phyloP scores from a whole-genome alignment of 2,113 vertebrate genomes.

The Cephalopholis sonnerati region DNA sequence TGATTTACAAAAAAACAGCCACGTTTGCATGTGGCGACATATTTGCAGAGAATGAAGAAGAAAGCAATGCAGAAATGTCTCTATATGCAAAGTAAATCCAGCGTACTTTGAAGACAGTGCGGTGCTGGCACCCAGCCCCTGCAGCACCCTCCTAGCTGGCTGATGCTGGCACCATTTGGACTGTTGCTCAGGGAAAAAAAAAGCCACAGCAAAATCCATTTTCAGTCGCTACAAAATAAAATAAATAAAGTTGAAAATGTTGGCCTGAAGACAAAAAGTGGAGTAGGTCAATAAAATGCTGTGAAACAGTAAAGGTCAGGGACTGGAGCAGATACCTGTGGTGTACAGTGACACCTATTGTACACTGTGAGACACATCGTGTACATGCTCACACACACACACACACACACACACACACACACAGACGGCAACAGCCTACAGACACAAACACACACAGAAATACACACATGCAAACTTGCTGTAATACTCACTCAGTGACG shows the following conservation, averaged over 20 bases:
- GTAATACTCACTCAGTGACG: constrained; percentile 11
- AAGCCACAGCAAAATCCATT: constrained; percentile 23
- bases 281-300: constrained; percentile 33
- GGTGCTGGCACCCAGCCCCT: neutral
- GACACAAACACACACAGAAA: constrained; percentile 20
- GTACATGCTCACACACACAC: neutral
- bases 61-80: constrained; percentile 4
- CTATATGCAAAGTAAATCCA: constrained; percentile 2
- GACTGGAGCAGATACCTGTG: constrained; percentile 27
- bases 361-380: neutral
- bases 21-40: neutral
- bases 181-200: neutral
- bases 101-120: neutral
- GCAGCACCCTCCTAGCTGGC: constrained; percentile 2
- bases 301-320: constrained; percentile 42
- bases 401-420: neutral
- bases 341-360: constrained; percentile 39
- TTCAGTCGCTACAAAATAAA: constrained; percentile 15
- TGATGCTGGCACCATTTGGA: constrained; percentile 10
- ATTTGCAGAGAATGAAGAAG: neutral
- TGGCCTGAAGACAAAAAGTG: constrained; percentile 32
- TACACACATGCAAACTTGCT: constrained; percentile 15
- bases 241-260: constrained; percentile 34
- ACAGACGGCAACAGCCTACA: neutral
- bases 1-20: neutral